These are phyloP conservation scores for Neofelis nebulosa DNA, from an alignment of 2,113 vertebrate genomes.

Conservation along the genomic window DNA sequence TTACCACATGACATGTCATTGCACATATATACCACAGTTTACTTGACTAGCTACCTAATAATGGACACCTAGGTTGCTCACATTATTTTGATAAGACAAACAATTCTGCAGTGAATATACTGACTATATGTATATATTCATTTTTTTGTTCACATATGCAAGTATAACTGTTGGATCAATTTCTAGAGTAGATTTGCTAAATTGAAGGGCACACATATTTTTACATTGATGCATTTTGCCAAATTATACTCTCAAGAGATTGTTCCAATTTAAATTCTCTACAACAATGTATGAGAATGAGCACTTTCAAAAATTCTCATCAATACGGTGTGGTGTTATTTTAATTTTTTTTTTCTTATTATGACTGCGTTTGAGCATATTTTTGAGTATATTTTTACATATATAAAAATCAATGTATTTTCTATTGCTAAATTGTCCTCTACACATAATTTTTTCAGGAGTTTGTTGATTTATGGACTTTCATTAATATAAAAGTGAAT, in stretches of 20 bases:
- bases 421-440: not conserved
- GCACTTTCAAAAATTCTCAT: not conserved
- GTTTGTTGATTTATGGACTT: not conserved
- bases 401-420: not conserved
- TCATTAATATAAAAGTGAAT: not conserved
- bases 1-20: not conserved
- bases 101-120: not conserved
- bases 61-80: not conserved
- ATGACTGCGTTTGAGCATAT: not conserved
- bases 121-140: not conserved
- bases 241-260: conserved; percentile 17
- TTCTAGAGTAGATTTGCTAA: not conserved
- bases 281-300: not conserved
- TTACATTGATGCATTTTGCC: not conserved
- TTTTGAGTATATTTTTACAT: not conserved
- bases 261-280: not conserved
- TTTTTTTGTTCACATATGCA: not conserved
- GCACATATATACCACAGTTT: not conserved
- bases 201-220: not conserved
- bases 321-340: not conserved
- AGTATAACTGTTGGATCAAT: not conserved
- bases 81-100: not conserved
- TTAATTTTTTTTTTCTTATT: not conserved
- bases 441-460: not conserved
- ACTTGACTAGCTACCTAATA: not conserved